Evolutionary conservation across 1,140 invertebrate genomes (phyloP).

Genomic region (Bombus affinis): DNA sequence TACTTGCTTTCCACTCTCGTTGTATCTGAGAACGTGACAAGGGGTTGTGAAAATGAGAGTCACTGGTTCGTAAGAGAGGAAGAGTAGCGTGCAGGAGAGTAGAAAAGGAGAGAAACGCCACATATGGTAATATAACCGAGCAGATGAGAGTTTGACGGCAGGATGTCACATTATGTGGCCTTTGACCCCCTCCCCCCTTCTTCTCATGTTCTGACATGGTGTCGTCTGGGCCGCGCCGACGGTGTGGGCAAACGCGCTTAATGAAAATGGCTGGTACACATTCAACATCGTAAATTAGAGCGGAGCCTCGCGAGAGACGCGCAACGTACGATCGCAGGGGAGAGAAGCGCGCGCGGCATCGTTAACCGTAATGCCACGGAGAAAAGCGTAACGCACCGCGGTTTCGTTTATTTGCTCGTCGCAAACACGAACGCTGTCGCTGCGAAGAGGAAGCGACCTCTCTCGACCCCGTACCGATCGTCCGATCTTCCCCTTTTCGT

Average conservation of each 20-base stretch:
- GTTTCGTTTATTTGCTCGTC: conserved; percentile 25
- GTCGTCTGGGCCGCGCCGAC: conserved; percentile 54
- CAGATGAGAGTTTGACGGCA: conserved; percentile 74
- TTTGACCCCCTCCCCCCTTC: conserved; percentile 70
- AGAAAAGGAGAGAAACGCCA: conserved; percentile 48
- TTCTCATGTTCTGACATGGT: background rate
- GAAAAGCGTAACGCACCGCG: conserved; percentile 48
- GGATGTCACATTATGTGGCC: conserved; percentile 78
- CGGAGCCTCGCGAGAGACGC: conserved; percentile 37
- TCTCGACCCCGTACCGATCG: background rate
- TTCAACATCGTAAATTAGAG: conserved; percentile 70
- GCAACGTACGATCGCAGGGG: conserved; percentile 17
- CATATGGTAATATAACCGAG: conserved; percentile 71
- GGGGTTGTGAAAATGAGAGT: conserved; percentile 44
- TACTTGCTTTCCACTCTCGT: no score
- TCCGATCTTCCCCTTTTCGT: background rate
- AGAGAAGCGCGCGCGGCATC: conserved; percentile 29
- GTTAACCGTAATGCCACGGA: conserved; percentile 50
- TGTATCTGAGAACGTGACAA: no score
- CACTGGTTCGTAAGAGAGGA: conserved; percentile 54
- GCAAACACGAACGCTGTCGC: no score
- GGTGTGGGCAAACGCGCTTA: conserved; percentile 69
- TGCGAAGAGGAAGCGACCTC: no score
- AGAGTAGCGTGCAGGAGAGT: conserved; percentile 30
- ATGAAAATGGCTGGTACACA: conserved; percentile 73